A percentile compares a stretch with the other conserved stretches of the same genome.
These are phyloP conservation scores for Clarias gariepinus DNA, from an alignment of 2,113 vertebrate genomes.

Conservation along the genomic window DNA sequence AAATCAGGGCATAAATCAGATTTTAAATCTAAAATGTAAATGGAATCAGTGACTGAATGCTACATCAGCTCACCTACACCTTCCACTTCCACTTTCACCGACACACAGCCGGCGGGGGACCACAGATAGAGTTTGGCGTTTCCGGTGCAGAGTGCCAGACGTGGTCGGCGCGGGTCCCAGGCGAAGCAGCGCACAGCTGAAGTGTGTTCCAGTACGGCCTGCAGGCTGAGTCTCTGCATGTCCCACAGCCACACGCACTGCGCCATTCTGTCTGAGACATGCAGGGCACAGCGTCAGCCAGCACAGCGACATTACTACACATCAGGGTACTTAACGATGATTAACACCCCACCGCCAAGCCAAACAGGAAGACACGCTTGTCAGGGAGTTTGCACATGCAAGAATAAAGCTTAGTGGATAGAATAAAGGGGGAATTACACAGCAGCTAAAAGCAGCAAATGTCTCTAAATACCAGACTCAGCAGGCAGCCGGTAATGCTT, in stretches of 20 bases:
- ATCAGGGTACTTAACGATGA: constrained; percentile 18
- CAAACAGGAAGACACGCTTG: constrained; percentile 35
- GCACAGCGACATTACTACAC: constrained; percentile 26
- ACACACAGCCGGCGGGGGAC: constrained; percentile 84
- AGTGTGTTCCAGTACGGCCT: constrained; percentile 85
- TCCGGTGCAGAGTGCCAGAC: constrained; percentile 87
- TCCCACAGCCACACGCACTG: constrained; percentile 92
- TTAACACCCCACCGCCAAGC: constrained; percentile 31
- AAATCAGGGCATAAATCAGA: neutral
- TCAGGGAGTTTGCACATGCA: constrained; percentile 27
- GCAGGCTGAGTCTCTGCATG: constrained; percentile 80
- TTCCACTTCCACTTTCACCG: constrained; percentile 84
- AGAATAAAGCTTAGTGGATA: constrained; percentile 32
- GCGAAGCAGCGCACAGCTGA: constrained; percentile 79
- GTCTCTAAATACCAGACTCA: constrained; percentile 29
- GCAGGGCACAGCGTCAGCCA: constrained; percentile 34
- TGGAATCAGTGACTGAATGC: neutral
- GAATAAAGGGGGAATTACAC: constrained; percentile 46
- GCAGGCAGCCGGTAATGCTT: constrained; percentile 25
- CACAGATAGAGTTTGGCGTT: constrained; percentile 84
- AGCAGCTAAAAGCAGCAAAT: constrained; percentile 47
- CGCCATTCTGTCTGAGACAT: constrained; percentile 82
- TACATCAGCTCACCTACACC: constrained; percentile 65
- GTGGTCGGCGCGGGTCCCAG: constrained; percentile 85
- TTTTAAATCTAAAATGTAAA: neutral